Evolutionary conservation across 1,140 invertebrate genomes (phyloP).

Genomic region (Gonioctena quinquepunctata): DNA sequence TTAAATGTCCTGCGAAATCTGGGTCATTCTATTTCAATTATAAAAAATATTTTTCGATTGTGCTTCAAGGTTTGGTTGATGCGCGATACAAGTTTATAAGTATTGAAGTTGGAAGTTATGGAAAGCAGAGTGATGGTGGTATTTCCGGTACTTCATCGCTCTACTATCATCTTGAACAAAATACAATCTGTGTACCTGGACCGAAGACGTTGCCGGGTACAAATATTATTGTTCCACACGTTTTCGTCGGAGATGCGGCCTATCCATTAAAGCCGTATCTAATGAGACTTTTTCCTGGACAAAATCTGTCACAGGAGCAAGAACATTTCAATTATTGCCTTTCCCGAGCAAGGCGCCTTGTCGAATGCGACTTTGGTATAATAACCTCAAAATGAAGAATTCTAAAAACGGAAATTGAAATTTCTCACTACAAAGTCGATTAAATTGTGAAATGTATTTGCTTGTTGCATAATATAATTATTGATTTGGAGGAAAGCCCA

Average conservation of each 20-base stretch:
- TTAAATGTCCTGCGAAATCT: slow-evolving; percentile 1
- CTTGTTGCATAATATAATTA: neutral
- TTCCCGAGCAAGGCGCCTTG: slow-evolving; percentile 29
- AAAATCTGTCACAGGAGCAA: neutral
- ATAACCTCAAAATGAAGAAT: no score
- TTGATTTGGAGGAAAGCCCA: no score
- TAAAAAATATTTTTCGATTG: neutral
- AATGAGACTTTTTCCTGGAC: neutral
- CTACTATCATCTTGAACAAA: slow-evolving; percentile 10
- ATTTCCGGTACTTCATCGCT: neutral
- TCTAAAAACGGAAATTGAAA: slow-evolving; percentile 12
- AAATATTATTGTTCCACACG: slow-evolving; percentile 35
- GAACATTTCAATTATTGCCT: neutral
- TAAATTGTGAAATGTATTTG: neutral
- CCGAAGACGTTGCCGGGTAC: slow-evolving; percentile 12
- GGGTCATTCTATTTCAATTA: slow-evolving; percentile 4
- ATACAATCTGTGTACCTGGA: slow-evolving; percentile 15
- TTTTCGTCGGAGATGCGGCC: neutral
- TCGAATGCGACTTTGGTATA: slow-evolving; percentile 28
- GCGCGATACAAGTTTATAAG: slow-evolving; percentile 54
- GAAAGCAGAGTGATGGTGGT: no score
- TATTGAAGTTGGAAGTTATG: slow-evolving; percentile 55
- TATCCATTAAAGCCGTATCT: neutral
- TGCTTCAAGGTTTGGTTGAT: slow-evolving; percentile 57
- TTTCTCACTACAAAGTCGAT: neutral